A percentile compares a stretch with the other conserved stretches of the same genome.
Evolutionary conservation across 2,797 vertebrate species (phyloP).

Genomic region (Phalloptychus januarius): DNA sequence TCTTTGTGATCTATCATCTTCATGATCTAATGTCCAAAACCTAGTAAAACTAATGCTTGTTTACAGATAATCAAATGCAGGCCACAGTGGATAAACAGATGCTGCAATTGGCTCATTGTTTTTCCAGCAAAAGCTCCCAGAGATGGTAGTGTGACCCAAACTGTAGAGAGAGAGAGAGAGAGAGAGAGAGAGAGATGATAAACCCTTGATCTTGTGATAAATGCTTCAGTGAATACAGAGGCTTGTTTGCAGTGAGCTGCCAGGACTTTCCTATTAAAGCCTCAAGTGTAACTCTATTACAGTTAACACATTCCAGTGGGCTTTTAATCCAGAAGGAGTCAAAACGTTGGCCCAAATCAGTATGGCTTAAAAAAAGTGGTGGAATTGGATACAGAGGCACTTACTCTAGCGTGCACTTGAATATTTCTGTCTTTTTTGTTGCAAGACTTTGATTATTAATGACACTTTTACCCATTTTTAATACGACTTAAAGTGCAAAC

Average conservation of each 20-base stretch:
- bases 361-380: slow-evolving; percentile 14
- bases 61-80: neutral
- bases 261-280: slow-evolving; percentile 55
- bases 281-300: slow-evolving; percentile 36
- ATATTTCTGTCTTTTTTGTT: neutral
- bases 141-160: slow-evolving; percentile 39
- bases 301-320: slow-evolving; percentile 52
- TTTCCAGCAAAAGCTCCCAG: slow-evolving; percentile 22
- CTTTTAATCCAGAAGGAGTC: slow-evolving; percentile 42
- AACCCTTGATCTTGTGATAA: slow-evolving; percentile 65
- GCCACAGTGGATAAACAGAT: neutral
- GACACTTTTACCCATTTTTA: neutral
- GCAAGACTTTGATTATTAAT: neutral
- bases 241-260: slow-evolving; percentile 59
- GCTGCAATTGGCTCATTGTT: slow-evolving; percentile 25
- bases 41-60: neutral
- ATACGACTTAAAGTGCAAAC: neutral
- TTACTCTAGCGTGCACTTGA: neutral
- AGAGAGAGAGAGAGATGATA: slow-evolving; percentile 36
- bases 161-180: slow-evolving; percentile 4
- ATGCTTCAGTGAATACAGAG: slow-evolving; percentile 52
- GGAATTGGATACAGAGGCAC: slow-evolving; percentile 39
- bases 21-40: neutral
- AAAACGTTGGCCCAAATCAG: slow-evolving; percentile 30
- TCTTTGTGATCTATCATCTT: neutral